These are phyloP conservation scores for Pseudorhombus dupliciocellatus DNA, from an alignment of 2,113 vertebrate species.

Conservation along the genomic window DNA sequence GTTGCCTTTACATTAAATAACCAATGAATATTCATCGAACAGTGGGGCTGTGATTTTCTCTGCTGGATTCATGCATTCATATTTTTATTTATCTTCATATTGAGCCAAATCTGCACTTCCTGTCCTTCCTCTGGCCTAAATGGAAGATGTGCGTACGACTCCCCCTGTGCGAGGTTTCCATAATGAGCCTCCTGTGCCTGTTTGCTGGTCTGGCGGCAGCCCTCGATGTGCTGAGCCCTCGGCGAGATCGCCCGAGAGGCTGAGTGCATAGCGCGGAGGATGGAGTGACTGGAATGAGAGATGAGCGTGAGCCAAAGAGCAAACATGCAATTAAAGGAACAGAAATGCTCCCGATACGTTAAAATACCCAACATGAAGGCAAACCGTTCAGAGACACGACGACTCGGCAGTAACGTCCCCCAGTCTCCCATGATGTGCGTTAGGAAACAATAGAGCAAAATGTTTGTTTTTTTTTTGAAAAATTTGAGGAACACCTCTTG, in stretches of 20 bases:
- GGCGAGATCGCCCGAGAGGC: neutral
- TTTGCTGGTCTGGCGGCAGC: neutral
- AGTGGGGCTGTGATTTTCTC: neutral
- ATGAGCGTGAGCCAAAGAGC: neutral
- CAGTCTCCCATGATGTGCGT: too few relatives aligned
- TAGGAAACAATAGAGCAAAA: neutral
- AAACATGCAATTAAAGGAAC: conserved; percentile 9
- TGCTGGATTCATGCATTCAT: neutral
- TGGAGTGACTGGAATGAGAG: neutral
- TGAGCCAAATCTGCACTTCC: neutral
- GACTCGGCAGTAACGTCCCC: too few relatives aligned
- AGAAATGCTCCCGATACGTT: neutral
- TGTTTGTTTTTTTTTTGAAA: too few relatives aligned
- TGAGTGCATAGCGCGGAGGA: neutral
- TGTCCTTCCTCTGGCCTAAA: neutral
- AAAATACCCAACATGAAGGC: neutral
- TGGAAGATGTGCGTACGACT: neutral
- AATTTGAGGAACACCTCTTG: neutral
- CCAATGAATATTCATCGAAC: neutral
- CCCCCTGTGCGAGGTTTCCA: neutral
- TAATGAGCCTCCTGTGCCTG: neutral
- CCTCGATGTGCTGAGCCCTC: neutral
- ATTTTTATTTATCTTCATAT: neutral
- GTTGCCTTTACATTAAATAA: too few relatives aligned
- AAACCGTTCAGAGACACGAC: neutral